Evolutionary conservation across 1,140 invertebrate genomes (phyloP).

Genomic region (Brachionus manjavacas): DNA sequence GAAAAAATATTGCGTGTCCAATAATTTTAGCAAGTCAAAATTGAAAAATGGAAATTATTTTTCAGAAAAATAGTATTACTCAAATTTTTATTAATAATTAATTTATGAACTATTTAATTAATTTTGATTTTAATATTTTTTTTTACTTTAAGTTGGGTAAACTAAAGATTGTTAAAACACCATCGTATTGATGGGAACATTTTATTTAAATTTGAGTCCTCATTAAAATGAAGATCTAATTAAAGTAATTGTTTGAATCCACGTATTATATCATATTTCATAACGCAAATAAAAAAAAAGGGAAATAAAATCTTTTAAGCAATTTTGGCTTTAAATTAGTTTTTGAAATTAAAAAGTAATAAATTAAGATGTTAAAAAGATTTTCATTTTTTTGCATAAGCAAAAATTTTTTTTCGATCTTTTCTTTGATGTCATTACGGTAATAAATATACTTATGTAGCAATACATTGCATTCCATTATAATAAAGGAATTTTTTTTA

Average conservation of each 20-base stretch:
- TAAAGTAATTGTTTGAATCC: background rate
- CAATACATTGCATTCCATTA: background rate
- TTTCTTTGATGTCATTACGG: background rate
- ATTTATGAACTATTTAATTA: background rate
- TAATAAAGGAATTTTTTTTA: conserved; percentile 19
- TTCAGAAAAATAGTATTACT: too few relatives aligned
- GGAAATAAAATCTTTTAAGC: background rate
- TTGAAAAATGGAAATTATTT: too few relatives aligned
- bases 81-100: too few relatives aligned
- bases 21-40: background rate
- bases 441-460: background rate
- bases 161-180: too few relatives aligned
- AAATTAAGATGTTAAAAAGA: background rate
- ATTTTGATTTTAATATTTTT: background rate
- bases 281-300: background rate
- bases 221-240: background rate
- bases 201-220: background rate
- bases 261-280: background rate
- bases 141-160: background rate
- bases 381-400: background rate
- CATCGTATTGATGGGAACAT: background rate
- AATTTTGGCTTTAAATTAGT: background rate
- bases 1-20: background rate
- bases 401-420: too few relatives aligned
- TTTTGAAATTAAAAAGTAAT: background rate